Evolutionary conservation across 2,797 vertebrate species (phyloP), one percentile per base, ranked within the genome.

Genomic region (Ptychobarbus kaznakovi): DNA sequence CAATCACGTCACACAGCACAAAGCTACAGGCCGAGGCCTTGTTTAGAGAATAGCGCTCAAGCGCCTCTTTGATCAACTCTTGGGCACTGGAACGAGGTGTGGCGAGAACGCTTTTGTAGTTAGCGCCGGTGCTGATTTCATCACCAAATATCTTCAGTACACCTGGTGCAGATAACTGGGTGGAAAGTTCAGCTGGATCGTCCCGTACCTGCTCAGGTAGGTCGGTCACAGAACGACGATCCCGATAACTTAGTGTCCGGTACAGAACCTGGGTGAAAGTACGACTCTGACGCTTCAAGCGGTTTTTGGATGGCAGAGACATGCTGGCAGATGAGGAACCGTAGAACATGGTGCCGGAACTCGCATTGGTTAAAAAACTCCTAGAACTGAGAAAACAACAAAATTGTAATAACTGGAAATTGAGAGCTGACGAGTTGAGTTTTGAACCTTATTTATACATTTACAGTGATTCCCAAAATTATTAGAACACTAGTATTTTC

Each of bases 41-140:
- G 93, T 94, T 97, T 88, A 99, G 93, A 0, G 97, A 96, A 0
- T 99, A 99, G 13, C 98, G 96, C 32, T 99, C 97, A 28, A 99
- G 95, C 0, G 98, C 98, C 91, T 98, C 98, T 89, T 97, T 97
- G 89, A 98, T 96, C 90, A 99, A 94, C 91, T 99, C 98, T 88
- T 92, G 96, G 0, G 97, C 96, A 0, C 97, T 97, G 0, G 98
- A 99, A 75, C 93, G 94, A 1, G 95, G 95, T 0, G 97, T 99
- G 53, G 98, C 98, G 92, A 99, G 92, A 81, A 99, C 97, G 0
- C 97, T 99, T 93, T 99, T 99, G 92, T 99, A 99, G 94, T 99
- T 98, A 86, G 97, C 96, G 56, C 98, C 98, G 0, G 94, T 92
- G 0, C 97, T 97, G 88, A 99, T 97, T 87, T 97, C 97, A 77